Percentiles rank a stretch among this genome's conserved stretches.
Evolutionary conservation across 2,113 vertebrate species (phyloP).

Genomic region (Mastomys coucha): DNA sequence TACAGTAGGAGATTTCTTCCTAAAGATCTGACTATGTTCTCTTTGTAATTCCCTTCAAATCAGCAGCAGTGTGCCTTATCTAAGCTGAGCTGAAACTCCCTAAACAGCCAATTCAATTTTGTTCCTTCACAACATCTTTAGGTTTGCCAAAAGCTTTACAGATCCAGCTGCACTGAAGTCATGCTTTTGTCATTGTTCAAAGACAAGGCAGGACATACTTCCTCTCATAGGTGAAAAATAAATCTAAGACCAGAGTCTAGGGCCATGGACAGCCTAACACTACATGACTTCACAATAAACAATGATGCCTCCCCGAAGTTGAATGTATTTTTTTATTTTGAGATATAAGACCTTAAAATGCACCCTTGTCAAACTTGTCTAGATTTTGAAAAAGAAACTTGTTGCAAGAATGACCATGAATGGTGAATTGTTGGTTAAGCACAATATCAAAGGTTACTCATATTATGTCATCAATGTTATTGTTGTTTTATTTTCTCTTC

Average conservation of each 20-base stretch:
- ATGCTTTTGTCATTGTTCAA: conserved; percentile 45
- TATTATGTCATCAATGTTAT: conserved; percentile 16
- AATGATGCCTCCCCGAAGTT: not conserved
- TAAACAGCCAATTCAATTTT: conserved; percentile 63
- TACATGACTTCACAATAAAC: conserved; percentile 27
- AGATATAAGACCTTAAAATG: conserved; percentile 40
- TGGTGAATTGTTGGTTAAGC: not conserved
- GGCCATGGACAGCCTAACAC: not conserved
- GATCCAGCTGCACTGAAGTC: not conserved
- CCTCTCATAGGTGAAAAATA: conserved; percentile 6
- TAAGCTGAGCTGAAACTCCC: conserved; percentile 44
- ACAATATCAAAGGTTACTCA: conserved; percentile 35
- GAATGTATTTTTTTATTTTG: conserved; percentile 37
- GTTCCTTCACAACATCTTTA: conserved; percentile 28
- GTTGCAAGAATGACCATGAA: conserved; percentile 13
- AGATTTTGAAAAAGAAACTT: conserved; percentile 55
- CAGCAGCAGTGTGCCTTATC: not conserved
- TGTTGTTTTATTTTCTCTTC: conserved; percentile 31
- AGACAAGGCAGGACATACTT: not conserved
- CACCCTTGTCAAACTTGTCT: conserved; percentile 1
- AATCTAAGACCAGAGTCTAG: conserved; percentile 31
- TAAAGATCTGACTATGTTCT: conserved; percentile 60
- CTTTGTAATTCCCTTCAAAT: conserved; percentile 19
- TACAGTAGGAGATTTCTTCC: conserved; percentile 41
- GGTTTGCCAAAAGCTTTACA: conserved; percentile 37